A percentile compares a stretch with the other conserved stretches of the same genome.
Conservation (phyloP, 2,113 vertebrate species). For the Syngnathoides biaculeatus region DNA sequence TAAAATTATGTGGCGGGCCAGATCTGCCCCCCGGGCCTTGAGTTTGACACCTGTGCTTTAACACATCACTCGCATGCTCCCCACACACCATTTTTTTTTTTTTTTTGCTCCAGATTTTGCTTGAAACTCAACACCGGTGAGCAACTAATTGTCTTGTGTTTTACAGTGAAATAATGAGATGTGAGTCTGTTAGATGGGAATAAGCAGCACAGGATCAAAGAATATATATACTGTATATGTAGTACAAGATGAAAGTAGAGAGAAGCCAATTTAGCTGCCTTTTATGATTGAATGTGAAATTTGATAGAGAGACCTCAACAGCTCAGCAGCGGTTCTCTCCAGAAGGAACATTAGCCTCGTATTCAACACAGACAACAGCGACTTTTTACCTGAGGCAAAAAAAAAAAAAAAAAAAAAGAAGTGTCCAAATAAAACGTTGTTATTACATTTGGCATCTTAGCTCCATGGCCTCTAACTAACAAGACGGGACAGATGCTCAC, state of each 20-base stretch:
- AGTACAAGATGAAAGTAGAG: slow-evolving; percentile 7
- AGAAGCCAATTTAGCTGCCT: slow-evolving; percentile 2
- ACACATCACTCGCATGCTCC: neutral
- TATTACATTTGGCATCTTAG: slow-evolving; percentile 42
- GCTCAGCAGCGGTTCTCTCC: slow-evolving; percentile 9
- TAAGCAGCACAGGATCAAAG: slow-evolving; percentile 43
- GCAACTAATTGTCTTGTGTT: slow-evolving; percentile 49
- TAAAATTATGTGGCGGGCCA: too few relatives aligned
- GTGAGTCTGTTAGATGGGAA: slow-evolving; percentile 32
- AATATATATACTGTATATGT: neutral
- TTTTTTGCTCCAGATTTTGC: slow-evolving; percentile 27
- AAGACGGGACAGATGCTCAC: slow-evolving; percentile 35
- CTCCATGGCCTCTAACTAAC: slow-evolving; percentile 29
- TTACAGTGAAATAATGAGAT: slow-evolving; percentile 44
- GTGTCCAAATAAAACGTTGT: slow-evolving; percentile 26
- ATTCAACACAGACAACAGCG: slow-evolving; percentile 28
- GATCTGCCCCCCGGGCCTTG: too few relatives aligned
- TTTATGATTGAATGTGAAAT: slow-evolving; percentile 8
- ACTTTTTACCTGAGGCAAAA: slow-evolving; percentile 14
- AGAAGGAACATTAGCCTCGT: slow-evolving; percentile 13
- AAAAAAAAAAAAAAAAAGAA: slow-evolving; percentile 9
- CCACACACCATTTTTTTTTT: too few relatives aligned
- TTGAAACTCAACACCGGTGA: slow-evolving; percentile 25
- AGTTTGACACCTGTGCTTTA: too few relatives aligned
- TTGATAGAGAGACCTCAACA: neutral